Conservation (phyloP, 2,888 invertebrate genomes). For the Branchinecta sandiegonensis region DNA sequence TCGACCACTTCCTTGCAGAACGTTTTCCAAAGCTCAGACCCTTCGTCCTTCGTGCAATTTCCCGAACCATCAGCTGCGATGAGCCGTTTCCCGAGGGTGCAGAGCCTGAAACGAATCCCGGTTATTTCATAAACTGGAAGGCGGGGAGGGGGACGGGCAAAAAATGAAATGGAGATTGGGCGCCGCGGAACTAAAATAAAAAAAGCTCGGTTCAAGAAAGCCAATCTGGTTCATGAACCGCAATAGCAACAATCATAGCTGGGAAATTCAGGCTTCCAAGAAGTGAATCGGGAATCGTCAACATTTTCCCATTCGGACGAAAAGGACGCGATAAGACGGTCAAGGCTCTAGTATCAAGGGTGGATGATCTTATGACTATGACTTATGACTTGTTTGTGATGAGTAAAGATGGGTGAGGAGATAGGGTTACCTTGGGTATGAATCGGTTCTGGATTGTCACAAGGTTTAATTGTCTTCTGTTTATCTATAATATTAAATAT, state of each 20-base stretch:
- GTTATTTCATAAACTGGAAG: slow-evolving; percentile 16
- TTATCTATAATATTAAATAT: too few species aligned
- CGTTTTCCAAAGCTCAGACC: slow-evolving; percentile 50
- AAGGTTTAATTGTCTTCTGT: too few species aligned
- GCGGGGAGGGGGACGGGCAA: slow-evolving; percentile 16
- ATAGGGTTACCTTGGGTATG: too few species aligned
- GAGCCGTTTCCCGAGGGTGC: slow-evolving; percentile 79
- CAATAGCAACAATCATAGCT: slow-evolving; percentile 8
- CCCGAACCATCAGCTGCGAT: slow-evolving; percentile 57
- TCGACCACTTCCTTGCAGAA: slow-evolving; percentile 46
- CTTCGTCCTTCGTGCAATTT: slow-evolving; percentile 60
- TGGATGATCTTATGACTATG: too few species aligned
- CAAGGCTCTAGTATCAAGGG: background rate
- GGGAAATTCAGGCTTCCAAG: background rate
- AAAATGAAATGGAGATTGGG: slow-evolving; percentile 4
- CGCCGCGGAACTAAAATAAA: too few species aligned
- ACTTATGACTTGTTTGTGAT: too few species aligned
- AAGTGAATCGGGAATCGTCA: background rate
- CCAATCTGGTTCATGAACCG: too few species aligned
- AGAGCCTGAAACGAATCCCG: slow-evolving; percentile 53
- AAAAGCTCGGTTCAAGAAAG: too few species aligned
- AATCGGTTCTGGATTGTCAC: too few species aligned
- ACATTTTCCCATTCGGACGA: background rate
- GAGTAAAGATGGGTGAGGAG: too few species aligned
- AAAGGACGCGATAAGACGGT: background rate